phyloP scores from a whole-genome alignment of 2,113 vertebrate genomes.

The western clawed frog (Xenopus tropicalis) region UCB_Xtro_10.0 CM004446.2:90767001-90767500 shows the following conservation, averaged over 20 bases:
- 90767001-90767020: not conserved
- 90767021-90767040: not conserved
- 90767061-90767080: constrained; percentile 7
- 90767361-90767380: no score
- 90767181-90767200: not conserved
- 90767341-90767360: no score
- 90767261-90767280: not conserved
- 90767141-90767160: constrained; percentile 67
- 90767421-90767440: no score
- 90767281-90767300: no score
- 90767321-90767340: no score
- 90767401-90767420: no score
- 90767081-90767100: constrained; percentile 18
- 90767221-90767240: not conserved
- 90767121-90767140: constrained; percentile 69
- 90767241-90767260: not conserved
- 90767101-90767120: constrained; percentile 29
- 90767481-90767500: no score
- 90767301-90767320: no score
- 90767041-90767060: constrained; percentile 64
- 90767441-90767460: no score
- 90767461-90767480: no score
- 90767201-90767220: not conserved
- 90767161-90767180: constrained; percentile 78
- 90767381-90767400: no score